phyloP scores from a whole-genome alignment of 2,797 vertebrate species.

The Lepidocolaptes lacrymiger region DNA sequence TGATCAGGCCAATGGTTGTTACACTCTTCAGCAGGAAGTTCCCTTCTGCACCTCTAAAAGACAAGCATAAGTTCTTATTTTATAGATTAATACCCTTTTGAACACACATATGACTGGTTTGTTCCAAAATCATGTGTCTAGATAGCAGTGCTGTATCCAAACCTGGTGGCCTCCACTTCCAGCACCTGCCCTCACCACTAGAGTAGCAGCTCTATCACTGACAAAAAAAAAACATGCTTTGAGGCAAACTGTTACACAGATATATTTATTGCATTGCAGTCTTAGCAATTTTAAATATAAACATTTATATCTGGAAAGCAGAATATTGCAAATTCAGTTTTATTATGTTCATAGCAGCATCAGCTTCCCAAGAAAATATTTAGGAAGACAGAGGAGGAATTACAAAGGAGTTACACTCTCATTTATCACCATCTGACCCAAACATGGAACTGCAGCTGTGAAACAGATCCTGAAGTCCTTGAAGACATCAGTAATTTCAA shows the following conservation, averaged over 20 bases:
- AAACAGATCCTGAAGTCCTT: constrained; percentile 47
- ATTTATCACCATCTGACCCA: constrained; percentile 50
- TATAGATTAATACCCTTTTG: neutral
- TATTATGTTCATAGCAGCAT: constrained; percentile 68
- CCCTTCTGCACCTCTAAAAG: neutral
- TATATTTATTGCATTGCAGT: constrained; percentile 77
- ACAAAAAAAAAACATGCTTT: neutral
- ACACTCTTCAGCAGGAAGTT: neutral
- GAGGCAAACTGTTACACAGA: neutral
- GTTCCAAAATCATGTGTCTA: neutral
- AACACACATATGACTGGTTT: neutral
- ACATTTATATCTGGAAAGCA: constrained; percentile 65
- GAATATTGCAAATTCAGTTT: constrained; percentile 60
- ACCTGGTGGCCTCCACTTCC: neutral
- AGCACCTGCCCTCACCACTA: neutral
- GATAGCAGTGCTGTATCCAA: neutral
- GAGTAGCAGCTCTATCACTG: neutral
- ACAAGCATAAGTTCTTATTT: neutral
- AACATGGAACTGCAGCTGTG: constrained; percentile 42
- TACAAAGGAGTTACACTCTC: constrained; percentile 47
- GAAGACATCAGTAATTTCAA: neutral
- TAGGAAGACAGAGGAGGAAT: constrained; percentile 63
- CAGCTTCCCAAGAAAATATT: constrained; percentile 60
- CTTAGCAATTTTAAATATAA: constrained; percentile 65
- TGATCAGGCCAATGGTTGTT: neutral